Evolutionary conservation across 2,888 invertebrate species (phyloP).

Genomic region (Xestia sexstrigata): DNA sequence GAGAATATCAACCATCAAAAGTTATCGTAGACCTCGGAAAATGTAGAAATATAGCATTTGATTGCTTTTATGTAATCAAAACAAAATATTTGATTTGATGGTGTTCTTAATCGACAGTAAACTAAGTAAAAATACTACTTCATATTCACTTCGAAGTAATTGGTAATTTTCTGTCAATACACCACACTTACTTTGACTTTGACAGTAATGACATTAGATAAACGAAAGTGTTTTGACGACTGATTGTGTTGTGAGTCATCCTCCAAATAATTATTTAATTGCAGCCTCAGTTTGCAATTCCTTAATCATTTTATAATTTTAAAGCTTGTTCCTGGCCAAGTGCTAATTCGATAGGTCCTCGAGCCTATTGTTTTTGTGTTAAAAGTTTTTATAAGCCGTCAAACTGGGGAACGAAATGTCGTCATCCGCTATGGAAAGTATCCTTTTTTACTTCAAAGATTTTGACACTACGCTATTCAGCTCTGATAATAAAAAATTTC

Average conservation of each 20-base stretch:
- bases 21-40: not conserved
- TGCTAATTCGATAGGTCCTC: conserved; percentile 67
- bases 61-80: not conserved
- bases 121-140: not conserved
- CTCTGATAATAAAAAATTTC: conserved; percentile 7
- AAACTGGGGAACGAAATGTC: conserved; percentile 97
- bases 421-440: conserved; percentile 97
- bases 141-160: not conserved
- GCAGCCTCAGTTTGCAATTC: conserved; percentile 38
- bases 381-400: conserved; percentile 79
- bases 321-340: conserved; percentile 48
- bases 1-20: conserved; percentile 39
- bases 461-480: conserved; percentile 42
- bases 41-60: not conserved
- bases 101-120: not conserved
- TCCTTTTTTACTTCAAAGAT: conserved; percentile 91
- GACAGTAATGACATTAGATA: conserved; percentile 40
- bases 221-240: conserved; percentile 60
- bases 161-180: no score
- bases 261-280: conserved; percentile 50
- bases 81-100: not conserved
- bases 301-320: conserved; percentile 22
- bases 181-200: no score
- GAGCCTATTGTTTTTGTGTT: conserved; percentile 70
- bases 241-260: conserved; percentile 67